These are phyloP conservation scores for Timema podura DNA, from an alignment of 2,888 invertebrate genomes.

Conservation along the genomic window DNA sequence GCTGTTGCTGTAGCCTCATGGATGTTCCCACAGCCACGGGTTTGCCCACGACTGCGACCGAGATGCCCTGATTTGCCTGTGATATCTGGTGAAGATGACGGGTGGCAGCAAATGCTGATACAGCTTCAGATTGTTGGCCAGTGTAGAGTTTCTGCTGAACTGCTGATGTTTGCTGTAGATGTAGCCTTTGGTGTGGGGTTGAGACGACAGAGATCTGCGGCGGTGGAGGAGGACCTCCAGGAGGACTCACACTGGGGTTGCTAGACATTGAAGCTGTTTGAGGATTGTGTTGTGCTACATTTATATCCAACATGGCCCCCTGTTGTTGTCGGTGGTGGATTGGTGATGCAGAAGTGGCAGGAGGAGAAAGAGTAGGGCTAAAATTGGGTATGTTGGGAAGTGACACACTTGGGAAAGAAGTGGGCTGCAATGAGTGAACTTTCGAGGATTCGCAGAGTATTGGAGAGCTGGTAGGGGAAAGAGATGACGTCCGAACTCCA, in stretches of 20 bases:
- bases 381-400: conserved; percentile 27
- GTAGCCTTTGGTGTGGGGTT: conserved; percentile 24
- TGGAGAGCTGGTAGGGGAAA: conserved; percentile 14
- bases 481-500: conserved; percentile 19
- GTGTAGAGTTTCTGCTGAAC: conserved; percentile 24
- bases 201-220: conserved; percentile 17
- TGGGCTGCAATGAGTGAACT: conserved; percentile 16
- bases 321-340: not conserved
- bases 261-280: not conserved
- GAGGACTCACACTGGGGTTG: no score
- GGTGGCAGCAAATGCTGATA: conserved; percentile 11
- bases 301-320: no score
- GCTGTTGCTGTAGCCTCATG: conserved; percentile 19
- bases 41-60: conserved; percentile 14
- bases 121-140: conserved; percentile 16
- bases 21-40: conserved; percentile 5
- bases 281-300: no score
- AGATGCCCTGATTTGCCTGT: conserved; percentile 10
- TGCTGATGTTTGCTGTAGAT: conserved; percentile 4
- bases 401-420: not conserved
- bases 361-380: conserved; percentile 24
- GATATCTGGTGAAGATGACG: not conserved
- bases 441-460: conserved; percentile 26
- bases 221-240: no score
- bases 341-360: not conserved